Evolutionary conservation across 2,888 invertebrate species (phyloP).

Genomic region (Harpalus rufipes): DNA sequence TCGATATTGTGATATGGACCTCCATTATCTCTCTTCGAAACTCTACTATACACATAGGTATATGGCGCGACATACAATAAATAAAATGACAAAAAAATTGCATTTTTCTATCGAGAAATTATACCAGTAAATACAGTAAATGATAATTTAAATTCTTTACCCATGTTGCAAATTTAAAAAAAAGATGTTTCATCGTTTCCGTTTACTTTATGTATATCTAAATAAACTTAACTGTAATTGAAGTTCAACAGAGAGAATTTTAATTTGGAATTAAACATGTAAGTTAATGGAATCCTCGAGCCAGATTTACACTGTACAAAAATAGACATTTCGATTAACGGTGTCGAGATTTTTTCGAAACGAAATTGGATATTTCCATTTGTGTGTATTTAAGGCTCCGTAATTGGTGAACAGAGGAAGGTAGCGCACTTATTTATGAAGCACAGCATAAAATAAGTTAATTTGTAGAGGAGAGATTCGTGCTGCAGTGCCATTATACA

Average conservation of each 20-base stretch:
- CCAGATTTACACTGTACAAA: slow-evolving; percentile 4
- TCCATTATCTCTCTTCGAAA: no score
- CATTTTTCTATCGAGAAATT: no score
- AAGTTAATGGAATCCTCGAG: slow-evolving; percentile 8
- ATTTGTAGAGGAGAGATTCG: neutral
- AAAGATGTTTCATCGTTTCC: no score
- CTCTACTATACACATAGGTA: no score
- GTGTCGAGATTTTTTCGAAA: slow-evolving; percentile 19
- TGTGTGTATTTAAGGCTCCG: slow-evolving; percentile 32
- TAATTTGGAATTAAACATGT: slow-evolving; percentile 16
- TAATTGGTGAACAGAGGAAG: slow-evolving; percentile 20
- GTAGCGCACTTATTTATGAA: neutral
- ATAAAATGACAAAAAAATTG: no score
- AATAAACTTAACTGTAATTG: slow-evolving; percentile 10
- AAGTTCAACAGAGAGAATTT: neutral
- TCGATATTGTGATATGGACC: no score
- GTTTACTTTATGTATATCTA: neutral
- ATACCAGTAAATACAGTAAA: no score
- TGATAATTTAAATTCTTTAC: no score
- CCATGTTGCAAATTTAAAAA: no score
- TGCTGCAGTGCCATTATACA: neutral
- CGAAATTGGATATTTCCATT: slow-evolving; percentile 51
- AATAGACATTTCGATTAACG: slow-evolving; percentile 38
- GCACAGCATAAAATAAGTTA: slow-evolving; percentile 1
- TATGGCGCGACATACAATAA: no score